Conservation (phyloP, 2,888 invertebrate species). For the Bimastos eiseni region DNA sequence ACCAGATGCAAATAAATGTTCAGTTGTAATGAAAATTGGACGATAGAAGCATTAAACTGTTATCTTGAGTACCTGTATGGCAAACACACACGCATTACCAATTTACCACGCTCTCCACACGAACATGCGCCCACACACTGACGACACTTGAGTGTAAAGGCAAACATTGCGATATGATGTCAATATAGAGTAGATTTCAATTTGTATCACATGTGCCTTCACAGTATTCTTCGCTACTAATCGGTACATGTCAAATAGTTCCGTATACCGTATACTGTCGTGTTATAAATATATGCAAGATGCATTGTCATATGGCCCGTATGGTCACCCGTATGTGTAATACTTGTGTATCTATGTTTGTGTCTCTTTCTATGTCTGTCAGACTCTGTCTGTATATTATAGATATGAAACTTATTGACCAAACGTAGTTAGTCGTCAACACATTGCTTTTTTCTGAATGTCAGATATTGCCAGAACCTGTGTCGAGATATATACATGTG, state of each 20-base stretch:
- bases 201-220: background rate
- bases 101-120: background rate
- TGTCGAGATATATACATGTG: background rate
- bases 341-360: background rate
- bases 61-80: background rate
- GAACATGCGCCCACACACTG: background rate
- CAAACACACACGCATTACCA: background rate
- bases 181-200: slow-evolving; percentile 2
- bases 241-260: background rate
- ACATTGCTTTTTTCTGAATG: background rate
- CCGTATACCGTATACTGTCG: background rate
- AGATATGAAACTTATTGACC: background rate
- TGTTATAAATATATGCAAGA: background rate
- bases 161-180: background rate
- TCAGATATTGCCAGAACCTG: background rate
- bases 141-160: background rate
- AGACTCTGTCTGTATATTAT: background rate
- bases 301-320: background rate
- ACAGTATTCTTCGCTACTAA: background rate
- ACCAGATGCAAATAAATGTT: background rate
- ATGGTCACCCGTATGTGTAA: background rate
- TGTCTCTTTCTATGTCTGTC: background rate
- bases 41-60: background rate
- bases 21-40: background rate
- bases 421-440: background rate